Conservation (phyloP, 1,140 invertebrate species). For the Thrips palmi region DNA sequence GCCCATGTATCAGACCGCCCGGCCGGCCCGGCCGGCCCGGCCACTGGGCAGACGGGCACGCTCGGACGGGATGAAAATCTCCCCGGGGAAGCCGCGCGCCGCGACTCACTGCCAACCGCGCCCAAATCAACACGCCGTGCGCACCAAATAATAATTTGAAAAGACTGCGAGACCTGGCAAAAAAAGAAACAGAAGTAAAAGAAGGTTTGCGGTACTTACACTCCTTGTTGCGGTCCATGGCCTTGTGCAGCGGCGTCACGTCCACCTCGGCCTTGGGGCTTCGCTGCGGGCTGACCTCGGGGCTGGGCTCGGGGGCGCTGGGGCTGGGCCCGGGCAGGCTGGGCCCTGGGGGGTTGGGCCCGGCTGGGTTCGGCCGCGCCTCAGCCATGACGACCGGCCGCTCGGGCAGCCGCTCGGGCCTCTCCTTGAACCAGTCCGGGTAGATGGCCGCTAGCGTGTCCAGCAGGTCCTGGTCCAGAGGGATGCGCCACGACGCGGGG, state of each 20-base stretch:
- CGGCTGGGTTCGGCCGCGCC: constrained; percentile 5
- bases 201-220: constrained; percentile 56
- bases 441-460: constrained; percentile 77
- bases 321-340: constrained; percentile 1
- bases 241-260: constrained; percentile 75
- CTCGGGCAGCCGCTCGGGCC: constrained; percentile 12
- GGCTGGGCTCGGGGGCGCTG: constrained; percentile 12
- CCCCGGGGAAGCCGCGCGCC: not conserved
- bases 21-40: too few relatives aligned
- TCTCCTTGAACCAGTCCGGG: constrained; percentile 71
- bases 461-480: constrained; percentile 74
- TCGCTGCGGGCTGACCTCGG: constrained; percentile 12
- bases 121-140: not conserved
- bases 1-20: too few relatives aligned
- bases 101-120: not conserved
- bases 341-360: constrained; percentile 7
- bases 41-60: too few relatives aligned
- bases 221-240: constrained; percentile 94
- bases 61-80: too few relatives aligned
- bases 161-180: too few relatives aligned
- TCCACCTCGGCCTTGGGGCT: constrained; percentile 76
- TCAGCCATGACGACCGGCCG: constrained; percentile 10
- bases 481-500: constrained; percentile 80
- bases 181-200: not conserved
- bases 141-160: not conserved